phyloP scores from a whole-genome alignment of 2,888 invertebrate genomes.

The Elmis aenea region DNA sequence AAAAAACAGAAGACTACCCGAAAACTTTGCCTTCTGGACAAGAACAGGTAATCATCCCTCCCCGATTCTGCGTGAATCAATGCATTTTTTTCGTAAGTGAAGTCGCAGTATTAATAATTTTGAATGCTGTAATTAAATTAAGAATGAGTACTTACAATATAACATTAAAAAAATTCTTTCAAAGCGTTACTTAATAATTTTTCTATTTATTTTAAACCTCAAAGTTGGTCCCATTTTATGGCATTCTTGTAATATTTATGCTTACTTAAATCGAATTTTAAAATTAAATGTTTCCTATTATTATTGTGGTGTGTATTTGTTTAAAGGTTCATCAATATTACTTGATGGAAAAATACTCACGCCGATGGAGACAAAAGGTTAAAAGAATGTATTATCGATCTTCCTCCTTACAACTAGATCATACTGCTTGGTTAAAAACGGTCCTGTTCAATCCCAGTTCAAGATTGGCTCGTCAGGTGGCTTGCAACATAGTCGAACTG shows the following conservation, averaged over 20 bases:
- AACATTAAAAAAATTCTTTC: no score
- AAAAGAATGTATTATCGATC: constrained; percentile 34
- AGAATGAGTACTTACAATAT: no score
- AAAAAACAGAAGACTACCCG: constrained; percentile 39
- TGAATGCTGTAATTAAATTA: constrained; percentile 6
- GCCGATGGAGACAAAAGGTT: constrained; percentile 56
- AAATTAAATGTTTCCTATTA: no score
- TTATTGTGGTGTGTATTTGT: no score
- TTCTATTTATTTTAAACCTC: no score
- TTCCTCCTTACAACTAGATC: constrained; percentile 57
- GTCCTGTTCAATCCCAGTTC: constrained; percentile 91
- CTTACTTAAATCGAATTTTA: no score
- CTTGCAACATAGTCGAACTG: constrained; percentile 82
- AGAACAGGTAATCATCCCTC: constrained; percentile 36
- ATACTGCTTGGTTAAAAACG: constrained; percentile 83
- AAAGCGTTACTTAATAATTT: no score
- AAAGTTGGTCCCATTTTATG: no score
- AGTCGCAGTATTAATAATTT: no score
- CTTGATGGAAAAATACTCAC: constrained; percentile 70
- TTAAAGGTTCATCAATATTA: constrained; percentile 48
- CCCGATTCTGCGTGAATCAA: neutral
- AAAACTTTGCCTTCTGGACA: constrained; percentile 33
- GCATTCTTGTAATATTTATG: no score
- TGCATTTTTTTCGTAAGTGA: neutral
- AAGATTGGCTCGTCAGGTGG: constrained; percentile 79